Conservation (phyloP, 2,888 invertebrate species). For the Drosophila putrida region DNA sequence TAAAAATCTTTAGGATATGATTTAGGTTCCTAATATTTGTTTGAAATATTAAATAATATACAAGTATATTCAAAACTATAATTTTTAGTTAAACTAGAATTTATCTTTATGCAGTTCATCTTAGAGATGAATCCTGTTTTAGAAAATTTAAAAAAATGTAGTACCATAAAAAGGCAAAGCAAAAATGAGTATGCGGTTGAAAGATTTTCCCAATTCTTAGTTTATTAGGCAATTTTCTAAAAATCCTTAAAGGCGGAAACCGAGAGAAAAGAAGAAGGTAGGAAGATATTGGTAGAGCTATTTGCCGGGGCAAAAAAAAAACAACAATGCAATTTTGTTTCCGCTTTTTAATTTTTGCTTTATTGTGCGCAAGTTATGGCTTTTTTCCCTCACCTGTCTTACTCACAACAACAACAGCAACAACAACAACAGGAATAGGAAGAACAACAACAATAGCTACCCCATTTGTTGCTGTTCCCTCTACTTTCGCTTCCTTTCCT, state of each 20-base stretch:
- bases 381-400: conserved; percentile 30
- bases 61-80: no score
- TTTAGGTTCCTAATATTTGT: no score
- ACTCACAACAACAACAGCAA: conserved; percentile 1
- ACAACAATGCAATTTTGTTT: conserved; percentile 69
- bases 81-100: no score
- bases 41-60: no score
- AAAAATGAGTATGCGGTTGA: neutral
- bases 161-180: neutral
- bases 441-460: conserved; percentile 14
- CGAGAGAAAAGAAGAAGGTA: neutral
- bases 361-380: conserved; percentile 75
- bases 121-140: neutral
- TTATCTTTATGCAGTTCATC: no score
- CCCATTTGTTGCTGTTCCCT: conserved; percentile 14
- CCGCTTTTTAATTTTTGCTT: conserved; percentile 81
- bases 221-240: neutral
- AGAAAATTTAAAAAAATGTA: neutral
- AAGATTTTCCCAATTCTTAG: neutral
- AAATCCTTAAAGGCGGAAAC: neutral
- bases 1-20: no score
- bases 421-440: conserved; percentile 4
- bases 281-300: conserved; percentile 3
- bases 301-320: neutral
- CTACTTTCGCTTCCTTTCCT: neutral